Conservation (phyloP, 2,113 vertebrate species). For the Poicephalus meyeri region DNA sequence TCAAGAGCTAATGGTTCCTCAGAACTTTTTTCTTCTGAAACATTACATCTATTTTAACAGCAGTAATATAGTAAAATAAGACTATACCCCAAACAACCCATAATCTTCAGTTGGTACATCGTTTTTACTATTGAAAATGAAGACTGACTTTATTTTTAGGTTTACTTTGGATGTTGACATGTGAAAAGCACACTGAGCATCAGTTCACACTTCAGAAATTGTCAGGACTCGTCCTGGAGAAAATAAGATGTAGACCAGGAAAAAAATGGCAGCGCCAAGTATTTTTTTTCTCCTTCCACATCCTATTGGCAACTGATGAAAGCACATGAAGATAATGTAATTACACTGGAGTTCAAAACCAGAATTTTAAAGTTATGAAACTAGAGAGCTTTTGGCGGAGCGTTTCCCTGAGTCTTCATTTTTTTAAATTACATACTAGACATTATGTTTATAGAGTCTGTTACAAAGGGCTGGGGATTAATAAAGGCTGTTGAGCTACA, state of each 20-base stretch:
- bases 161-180: not conserved
- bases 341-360: not conserved
- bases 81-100: not conserved
- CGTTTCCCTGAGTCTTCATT: conserved; percentile 75
- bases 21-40: not conserved
- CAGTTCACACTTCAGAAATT: not conserved
- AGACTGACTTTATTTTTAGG: not conserved
- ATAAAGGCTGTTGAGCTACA: not conserved
- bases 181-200: not conserved
- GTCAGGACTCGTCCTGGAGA: not conserved
- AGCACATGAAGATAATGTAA: conserved; percentile 22
- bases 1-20: not conserved
- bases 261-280: not conserved
- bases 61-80: not conserved
- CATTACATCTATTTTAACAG: not conserved
- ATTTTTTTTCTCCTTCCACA: conserved; percentile 13
- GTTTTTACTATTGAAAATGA: not conserved
- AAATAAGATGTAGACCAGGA: not conserved
- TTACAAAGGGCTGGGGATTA: not conserved
- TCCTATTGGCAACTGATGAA: conserved; percentile 10
- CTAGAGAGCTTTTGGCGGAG: conserved; percentile 64
- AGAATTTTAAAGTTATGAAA: conserved; percentile 30
- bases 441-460: not conserved
- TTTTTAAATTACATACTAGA: conserved; percentile 22
- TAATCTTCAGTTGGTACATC: not conserved